Evolutionary conservation across 2,113 vertebrate species (phyloP).

Genomic region (Pontoporia blainvillei): DNA sequence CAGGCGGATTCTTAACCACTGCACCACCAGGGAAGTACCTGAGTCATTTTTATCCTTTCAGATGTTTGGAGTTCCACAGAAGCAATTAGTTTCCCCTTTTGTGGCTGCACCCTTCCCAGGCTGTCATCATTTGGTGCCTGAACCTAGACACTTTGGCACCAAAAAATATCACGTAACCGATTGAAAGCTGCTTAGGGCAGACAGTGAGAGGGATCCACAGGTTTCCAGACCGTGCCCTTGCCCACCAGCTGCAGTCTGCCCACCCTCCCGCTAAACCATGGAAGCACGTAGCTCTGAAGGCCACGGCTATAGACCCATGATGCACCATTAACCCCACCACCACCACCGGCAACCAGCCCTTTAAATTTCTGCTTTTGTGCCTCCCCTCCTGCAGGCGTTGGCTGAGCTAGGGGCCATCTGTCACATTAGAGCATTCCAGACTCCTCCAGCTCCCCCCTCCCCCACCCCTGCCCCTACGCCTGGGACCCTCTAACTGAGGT

Average conservation of each 20-base stretch:
- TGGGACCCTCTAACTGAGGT: neutral
- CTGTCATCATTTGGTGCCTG: neutral
- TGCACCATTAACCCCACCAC: too few relatives aligned
- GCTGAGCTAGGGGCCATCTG: neutral
- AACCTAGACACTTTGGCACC: constrained; percentile 47
- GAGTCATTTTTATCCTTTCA: neutral
- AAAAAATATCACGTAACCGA: constrained; percentile 15
- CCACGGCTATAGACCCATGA: neutral
- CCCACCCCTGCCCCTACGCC: fast-evolving
- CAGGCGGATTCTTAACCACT: too few relatives aligned
- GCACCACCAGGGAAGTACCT: too few relatives aligned
- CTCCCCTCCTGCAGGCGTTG: neutral
- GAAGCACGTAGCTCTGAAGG: neutral
- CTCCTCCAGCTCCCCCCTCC: neutral
- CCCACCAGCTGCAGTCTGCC: neutral
- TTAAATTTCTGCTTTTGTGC: neutral
- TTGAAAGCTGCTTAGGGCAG: neutral
- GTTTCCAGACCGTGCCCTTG: neutral
- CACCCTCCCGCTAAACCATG: neutral
- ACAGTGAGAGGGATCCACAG: neutral
- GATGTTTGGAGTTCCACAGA: neutral
- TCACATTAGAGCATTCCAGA: constrained; percentile 29
- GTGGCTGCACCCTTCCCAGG: neutral
- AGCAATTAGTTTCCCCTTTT: neutral
- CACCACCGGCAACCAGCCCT: neutral